These are phyloP conservation scores for Elymnias hypermnestra DNA, from an alignment of 1,140 invertebrate genomes.

Conservation along the genomic window DNA sequence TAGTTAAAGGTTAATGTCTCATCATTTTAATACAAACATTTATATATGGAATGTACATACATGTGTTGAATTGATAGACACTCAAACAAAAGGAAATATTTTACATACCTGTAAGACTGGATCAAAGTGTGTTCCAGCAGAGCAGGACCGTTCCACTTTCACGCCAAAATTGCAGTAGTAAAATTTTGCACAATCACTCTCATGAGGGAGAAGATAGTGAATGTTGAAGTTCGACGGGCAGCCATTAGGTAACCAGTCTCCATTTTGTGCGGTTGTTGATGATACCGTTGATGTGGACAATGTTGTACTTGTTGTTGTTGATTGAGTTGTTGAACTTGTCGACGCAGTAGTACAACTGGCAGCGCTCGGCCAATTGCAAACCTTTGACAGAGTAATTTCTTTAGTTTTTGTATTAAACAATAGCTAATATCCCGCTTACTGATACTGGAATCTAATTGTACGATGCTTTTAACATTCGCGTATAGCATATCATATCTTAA, in stretches of 20 bases:
- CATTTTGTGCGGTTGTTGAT: neutral
- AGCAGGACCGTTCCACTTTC: conserved; percentile 35
- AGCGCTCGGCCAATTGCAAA: neutral
- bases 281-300: neutral
- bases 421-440: too few relatives aligned
- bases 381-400: too few relatives aligned
- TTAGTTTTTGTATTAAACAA: too few relatives aligned
- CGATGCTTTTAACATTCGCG: too few relatives aligned
- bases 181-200: conserved; percentile 37
- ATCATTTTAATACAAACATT: too few relatives aligned
- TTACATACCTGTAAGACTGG: conserved; percentile 35
- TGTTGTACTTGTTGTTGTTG: neutral
- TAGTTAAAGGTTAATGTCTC: too few relatives aligned
- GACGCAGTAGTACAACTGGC: neutral
- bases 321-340: neutral
- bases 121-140: conserved; percentile 66
- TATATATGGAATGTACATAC: too few relatives aligned
- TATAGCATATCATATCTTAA: too few relatives aligned
- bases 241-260: conserved; percentile 19
- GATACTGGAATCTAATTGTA: too few relatives aligned
- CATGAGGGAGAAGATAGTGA: conserved; percentile 32
- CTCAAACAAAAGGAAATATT: too few relatives aligned
- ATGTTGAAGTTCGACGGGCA: conserved; percentile 30
- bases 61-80: too few relatives aligned
- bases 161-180: conserved; percentile 71